Evolutionary conservation across 2,888 invertebrate genomes (phyloP), one percentile per base, ranked within the genome.

Genomic region (Anthrax anthrax): DNA sequence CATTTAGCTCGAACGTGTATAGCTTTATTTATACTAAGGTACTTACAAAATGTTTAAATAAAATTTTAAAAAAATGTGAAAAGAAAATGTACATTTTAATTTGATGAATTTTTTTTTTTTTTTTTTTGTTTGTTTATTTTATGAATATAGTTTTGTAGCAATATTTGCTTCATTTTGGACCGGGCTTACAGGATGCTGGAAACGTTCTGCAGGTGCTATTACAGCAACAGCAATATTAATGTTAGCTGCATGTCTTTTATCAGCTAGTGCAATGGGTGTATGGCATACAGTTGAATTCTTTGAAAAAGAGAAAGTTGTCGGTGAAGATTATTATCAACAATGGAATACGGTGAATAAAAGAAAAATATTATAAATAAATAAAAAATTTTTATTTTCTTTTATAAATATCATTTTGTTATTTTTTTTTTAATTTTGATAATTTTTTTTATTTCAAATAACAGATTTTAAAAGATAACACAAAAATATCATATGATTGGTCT

Each of bases 281-380:
- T 94, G 92, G 92, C 92, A 94, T 64, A 91, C 90, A 45, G 91
- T 91, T 27, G 92, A 94, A 67, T 94, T 92, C 70, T 91, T 87
- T 62, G 94, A 95, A 69, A 88, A 89, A 62, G 90, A 92, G 68
- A 89, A 91, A 65, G 81, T 91, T 42, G 87, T 91, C 46, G 90
- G 91, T 49, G 87, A 89, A 59, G 90, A 91, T 62, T 94, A 80
- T 64, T 91, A 84, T 68, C 89, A 89, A 68, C 87, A 89, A 61
- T 94, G 94, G 94, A 85, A 78, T 63, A 81, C 79, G 67, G 88
- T 88, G 74, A 78, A 13, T 44, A 5, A 3, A 23, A 23, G 13
- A 32, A 32, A 29, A 32, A 32, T 32, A 32, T 12, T 1, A 9
- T 32, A 32, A 32, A 32, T 32, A 17, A 18, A n/a, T 23, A 23